Evolutionary conservation across 2,797 vertebrate genomes (phyloP).

Genomic region (Platalea minor): DNA sequence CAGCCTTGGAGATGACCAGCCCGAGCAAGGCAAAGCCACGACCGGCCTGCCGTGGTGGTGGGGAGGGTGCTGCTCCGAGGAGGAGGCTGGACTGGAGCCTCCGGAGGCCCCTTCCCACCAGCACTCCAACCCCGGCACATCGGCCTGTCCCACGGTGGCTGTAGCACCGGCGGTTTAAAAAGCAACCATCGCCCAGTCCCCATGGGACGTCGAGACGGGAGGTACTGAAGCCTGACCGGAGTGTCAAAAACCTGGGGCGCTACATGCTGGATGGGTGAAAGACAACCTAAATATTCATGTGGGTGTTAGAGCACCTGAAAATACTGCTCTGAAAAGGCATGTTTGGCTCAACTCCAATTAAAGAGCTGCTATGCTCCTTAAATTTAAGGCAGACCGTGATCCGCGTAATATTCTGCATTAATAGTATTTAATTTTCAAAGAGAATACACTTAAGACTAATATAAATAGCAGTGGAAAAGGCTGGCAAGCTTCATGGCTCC

Average conservation of each 20-base stretch:
- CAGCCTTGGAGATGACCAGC: background rate
- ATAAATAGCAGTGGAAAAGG: background rate
- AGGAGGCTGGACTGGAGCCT: background rate
- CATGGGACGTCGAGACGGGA: accelerated
- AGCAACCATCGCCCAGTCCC: background rate
- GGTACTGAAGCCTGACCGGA: background rate
- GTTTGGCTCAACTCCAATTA: background rate
- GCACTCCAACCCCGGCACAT: too few relatives aligned
- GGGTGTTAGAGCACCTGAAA: background rate
- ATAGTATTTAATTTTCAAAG: background rate
- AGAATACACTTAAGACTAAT: background rate
- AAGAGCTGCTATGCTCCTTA: background rate
- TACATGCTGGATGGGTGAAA: background rate
- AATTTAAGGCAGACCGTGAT: background rate
- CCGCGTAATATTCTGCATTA: background rate
- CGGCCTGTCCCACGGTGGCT: background rate
- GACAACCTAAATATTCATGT: background rate
- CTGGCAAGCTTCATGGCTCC: background rate
- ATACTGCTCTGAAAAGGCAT: background rate
- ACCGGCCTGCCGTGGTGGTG: background rate
- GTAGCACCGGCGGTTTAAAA: accelerated
- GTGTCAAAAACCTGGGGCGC: background rate
- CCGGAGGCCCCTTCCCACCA: background rate
- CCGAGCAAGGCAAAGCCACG: background rate
- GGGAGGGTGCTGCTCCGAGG: background rate